Base-by-base conservation (phyloP, 2,113 vertebrate genomes). In the Scophthalmus maximus region DNA sequence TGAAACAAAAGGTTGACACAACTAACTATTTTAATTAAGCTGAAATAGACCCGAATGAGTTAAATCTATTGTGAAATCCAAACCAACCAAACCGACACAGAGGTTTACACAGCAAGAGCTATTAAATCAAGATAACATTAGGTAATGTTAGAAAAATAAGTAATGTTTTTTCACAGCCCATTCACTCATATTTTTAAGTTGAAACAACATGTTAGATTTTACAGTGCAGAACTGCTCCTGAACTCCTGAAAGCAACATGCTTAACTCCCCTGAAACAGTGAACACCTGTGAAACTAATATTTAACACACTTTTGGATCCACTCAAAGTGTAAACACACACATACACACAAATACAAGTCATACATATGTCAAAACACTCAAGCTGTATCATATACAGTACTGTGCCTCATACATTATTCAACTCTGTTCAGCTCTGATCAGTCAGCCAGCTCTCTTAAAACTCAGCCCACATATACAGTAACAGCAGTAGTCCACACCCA, bases 231-330 rank as follows among this genome's bases (percentile, higher is more conserved):
- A 3, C 32, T 20, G 55, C 61, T 59, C 18, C 73, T 14, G 20
- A 34, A 44, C 38, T 51, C 64, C 68, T 50, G 53, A 66, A 49
- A 50, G 12, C 62, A 53, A 17, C 47, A 42, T 52, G 25, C 8
- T 10, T 11, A n/a, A 9, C 3, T 30, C 27, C 27, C 51, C 51
- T 30, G 51, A 10, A 53, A 30, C 51, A 53, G 15, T 15, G 7
- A 18, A 8, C 20, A 15, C 29, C 59, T 38, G 51, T 58, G 51
- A n/a, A 69, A 26, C 22, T 27, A 42, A 68, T 60, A 65, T 55
- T 40, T 55, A 72, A 78, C 12, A 36, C 9, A 62, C 14, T 58
- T 36, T 11, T 27, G 59, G 51, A 49, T 56, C 23, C 20, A 52
- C 30, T 44, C 4, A 0, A 9, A 36, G 27, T 25, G 8, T 4